Base-by-base conservation (phyloP, 2,797 vertebrate species). In the Urophycis tenuis region DNA sequence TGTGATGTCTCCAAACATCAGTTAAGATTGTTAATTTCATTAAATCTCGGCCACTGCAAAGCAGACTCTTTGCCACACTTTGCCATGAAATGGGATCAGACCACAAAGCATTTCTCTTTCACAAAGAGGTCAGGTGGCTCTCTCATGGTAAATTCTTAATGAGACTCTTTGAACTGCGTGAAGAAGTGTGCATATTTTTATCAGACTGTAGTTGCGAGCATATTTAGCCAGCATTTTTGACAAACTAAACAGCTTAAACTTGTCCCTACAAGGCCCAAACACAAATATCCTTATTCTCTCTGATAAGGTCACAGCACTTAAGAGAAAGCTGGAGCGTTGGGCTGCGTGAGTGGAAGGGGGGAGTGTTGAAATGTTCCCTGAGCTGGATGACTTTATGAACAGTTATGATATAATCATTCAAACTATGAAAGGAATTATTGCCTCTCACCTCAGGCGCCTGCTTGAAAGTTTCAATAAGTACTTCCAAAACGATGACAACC, bases 261-360 rank as follows among this genome's bases (percentile, higher is more conserved):
- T 77, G 69, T 77, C 75, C 31, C 36, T 77, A 22, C 75, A 76
- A 71, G 75, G 67, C n/a, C n/a, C n/a, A 32, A 76, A 76, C 71
- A 71, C n/a, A 31, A 72, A 72, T 29, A 3, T 72, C 39, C 76
- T 77, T 15, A 25, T 11, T n/a, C 30, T 72, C 3, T 77, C 19
- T 72, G 75, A 70, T 19, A 71, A 76, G 36, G 25, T 71, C 3
- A 31, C 64, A 15, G 53, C 49, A 36, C 69, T 77, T 71, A 49
- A 19, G 15, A 72, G 36, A 31, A 76, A 76, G 39, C 75, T 71
- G 34, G 67, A 76, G 35, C 31, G 69, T 3, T 77, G 75, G 75
- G 71, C 39, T 2, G 9, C 17, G 39, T 41, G 70, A 77, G 70
- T 72, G 12, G 31, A 73, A 3, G 39, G 31, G 71, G 71, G 76